Base-by-base conservation (phyloP, 2,888 invertebrate genomes). In the Torymus aiolomorphi region DNA sequence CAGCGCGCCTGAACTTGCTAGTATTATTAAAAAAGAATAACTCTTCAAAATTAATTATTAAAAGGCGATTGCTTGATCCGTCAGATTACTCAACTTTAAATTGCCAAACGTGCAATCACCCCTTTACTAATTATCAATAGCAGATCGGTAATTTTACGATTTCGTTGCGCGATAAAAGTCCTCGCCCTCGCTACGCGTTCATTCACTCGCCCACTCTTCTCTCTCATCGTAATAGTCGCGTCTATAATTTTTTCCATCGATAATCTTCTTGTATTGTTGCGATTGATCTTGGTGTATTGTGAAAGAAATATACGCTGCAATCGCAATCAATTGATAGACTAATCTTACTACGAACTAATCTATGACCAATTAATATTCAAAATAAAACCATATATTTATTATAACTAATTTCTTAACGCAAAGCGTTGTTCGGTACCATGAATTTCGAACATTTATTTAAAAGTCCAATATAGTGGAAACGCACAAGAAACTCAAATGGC, bases 41-140 rank as follows among this genome's bases (percentile, higher is more conserved):
- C 10, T 49, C 63, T 76, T 63, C n/a, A 24, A 73, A 61, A 67
- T 78, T 67, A 78, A 78, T 78, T 62, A 67, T 49, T 16, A 18
- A 67, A 61, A 61, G 20, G 3, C 67, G 67, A 56, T 61, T 20
- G 62, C 73, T 73, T 54, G 62, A 78, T 24, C 51, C 16, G 49
- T 8, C 59, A 31, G 69, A 56, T 70, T 66, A 12, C 14, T 57
- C 59, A 51, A 52, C 65, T 66, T 11, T 57, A 56, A 76, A 67
- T 69, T 63, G 42, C 62, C 67, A 76, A 69, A 62, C 51, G 14
- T 24, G 20, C 20, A n/a, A 72, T 69, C 70, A 63, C 18, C 49
- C 10, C 52, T 72, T 56, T 49, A 11, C 67, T 78, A 78, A 78
- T 73, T 78, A 78, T 78, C 69, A 78, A 78, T 67, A 20, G 67